A percentile compares a stretch with the other conserved stretches of the same genome.
These are phyloP conservation scores for Neosilurus hyrtlii DNA, from an alignment of 2,797 vertebrate genomes.

Conservation along the genomic window DNA sequence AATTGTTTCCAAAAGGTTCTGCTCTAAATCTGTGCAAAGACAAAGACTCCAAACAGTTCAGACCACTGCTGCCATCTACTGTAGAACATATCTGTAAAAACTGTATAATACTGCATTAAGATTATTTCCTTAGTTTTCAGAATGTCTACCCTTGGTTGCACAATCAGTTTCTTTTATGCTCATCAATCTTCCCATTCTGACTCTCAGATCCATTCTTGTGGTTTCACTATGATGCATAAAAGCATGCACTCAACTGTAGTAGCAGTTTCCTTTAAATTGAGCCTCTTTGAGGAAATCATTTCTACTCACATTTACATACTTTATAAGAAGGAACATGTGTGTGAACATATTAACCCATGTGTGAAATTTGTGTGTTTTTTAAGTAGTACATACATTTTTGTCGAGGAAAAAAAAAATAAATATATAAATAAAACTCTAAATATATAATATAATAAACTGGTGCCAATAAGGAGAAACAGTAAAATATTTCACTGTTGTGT, in stretches of 20 bases:
- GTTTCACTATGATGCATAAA: not conserved
- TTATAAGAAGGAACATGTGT: no score
- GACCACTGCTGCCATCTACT: constrained; percentile 42
- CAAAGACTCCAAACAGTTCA: not conserved
- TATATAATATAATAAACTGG: not conserved
- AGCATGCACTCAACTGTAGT: not conserved
- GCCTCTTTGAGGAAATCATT: not conserved
- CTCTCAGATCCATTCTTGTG: not conserved
- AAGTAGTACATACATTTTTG: no score
- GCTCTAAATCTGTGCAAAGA: not conserved
- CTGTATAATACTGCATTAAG: no score
- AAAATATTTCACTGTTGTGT: not conserved
- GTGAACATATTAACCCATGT: no score
- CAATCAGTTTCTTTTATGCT: not conserved
- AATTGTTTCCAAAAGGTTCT: no score
- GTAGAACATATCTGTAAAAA: not conserved
- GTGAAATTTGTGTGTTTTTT: no score
- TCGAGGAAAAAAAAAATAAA: no score
- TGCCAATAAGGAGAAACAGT: not conserved
- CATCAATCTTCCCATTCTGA: not conserved
- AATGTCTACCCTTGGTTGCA: not conserved
- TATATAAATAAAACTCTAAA: no score
- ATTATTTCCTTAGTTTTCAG: not conserved
- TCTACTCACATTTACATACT: not conserved
- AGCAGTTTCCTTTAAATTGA: constrained; percentile 17